Evolutionary conservation across 2,888 invertebrate species (phyloP), one percentile per base, ranked within the genome.

Genomic region (Synanthedon vespiformis): DNA sequence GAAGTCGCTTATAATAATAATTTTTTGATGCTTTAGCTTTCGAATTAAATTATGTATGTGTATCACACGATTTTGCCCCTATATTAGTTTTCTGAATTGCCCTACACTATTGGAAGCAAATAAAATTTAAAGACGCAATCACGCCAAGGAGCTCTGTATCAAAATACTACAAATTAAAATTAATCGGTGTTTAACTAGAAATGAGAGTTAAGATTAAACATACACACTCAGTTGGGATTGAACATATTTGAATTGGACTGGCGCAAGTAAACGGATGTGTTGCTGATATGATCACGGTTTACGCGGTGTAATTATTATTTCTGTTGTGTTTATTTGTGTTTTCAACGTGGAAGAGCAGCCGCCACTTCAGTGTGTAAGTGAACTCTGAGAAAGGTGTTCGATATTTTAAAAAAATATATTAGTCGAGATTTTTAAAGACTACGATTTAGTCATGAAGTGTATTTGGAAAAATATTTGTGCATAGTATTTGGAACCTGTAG

Each of bases 321-420:
- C 61, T 57, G 58, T 57, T 58, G 61, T 64, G 71, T 72, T 68
- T 73, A 70, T 74, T 74, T 73, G 71, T 67, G 68, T 69, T 63
- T 44, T 44, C 56, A 59, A 58, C 56, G 63, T 57, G 62, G 60
- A 56, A 52, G 52, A 52, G 51, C 52, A 51, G 53, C 52, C 53
- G 41, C 18, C 55, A 52, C 51, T 56, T 58, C 61, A 63, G 62
- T 61, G 54, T 57, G 61, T 55, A 56, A 52, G 53, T 50, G 52
- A 40, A 54, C 54, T 47, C 0, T 40, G 51, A 40, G 55, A 52
- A 22, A 52, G 58, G 58, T 56, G 51, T 55, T 53, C 52, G 41
- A 49, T 40, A 40, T 40, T 18, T 12, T 5, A 52, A 49, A 48
- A 13, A 51, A 34, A 22, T 2, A 16, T 16, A 16, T 16, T 13